Percentiles rank a stretch among this genome's conserved stretches.
These are phyloP conservation scores for Chironomus tentans DNA, from an alignment of 2,888 invertebrate genomes.

Conservation along the genomic window DNA sequence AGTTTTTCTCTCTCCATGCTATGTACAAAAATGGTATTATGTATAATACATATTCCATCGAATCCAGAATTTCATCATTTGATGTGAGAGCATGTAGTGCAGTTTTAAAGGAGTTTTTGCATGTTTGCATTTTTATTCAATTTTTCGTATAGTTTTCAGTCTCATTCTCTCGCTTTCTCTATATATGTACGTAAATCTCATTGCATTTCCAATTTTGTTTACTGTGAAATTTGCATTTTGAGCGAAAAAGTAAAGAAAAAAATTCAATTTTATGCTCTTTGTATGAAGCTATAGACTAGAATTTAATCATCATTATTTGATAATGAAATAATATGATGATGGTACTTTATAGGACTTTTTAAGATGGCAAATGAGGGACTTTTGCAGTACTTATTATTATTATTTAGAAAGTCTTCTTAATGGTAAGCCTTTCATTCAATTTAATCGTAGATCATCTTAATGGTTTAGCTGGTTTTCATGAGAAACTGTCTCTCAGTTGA, in stretches of 20 bases:
- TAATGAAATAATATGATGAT: not conserved
- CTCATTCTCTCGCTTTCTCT: too few species aligned
- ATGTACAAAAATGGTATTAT: too few species aligned
- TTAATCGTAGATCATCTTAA: too few species aligned
- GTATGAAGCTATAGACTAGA: too few species aligned
- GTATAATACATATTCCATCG: not conserved
- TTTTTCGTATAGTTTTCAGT: not conserved
- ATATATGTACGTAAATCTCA: not conserved
- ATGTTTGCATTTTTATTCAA: not conserved
- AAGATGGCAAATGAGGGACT: too few species aligned
- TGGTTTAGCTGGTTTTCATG: too few species aligned
- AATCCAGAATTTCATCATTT: not conserved
- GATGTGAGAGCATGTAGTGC: not conserved
- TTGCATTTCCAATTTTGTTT: not conserved
- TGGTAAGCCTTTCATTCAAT: too few species aligned
- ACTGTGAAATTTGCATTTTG: not conserved
- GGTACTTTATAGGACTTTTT: not conserved
- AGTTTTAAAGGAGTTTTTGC: not conserved
- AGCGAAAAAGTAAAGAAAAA: not conserved
- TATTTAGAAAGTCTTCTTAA: too few species aligned
- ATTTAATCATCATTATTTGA: not conserved
- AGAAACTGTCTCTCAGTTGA: too few species aligned
- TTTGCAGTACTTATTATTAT: too few species aligned
- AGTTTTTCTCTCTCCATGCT: too few species aligned
- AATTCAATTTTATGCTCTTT: not conserved